phyloP scores from a whole-genome alignment of 2,113 vertebrate species.

The Polypterus bichir region DNA sequence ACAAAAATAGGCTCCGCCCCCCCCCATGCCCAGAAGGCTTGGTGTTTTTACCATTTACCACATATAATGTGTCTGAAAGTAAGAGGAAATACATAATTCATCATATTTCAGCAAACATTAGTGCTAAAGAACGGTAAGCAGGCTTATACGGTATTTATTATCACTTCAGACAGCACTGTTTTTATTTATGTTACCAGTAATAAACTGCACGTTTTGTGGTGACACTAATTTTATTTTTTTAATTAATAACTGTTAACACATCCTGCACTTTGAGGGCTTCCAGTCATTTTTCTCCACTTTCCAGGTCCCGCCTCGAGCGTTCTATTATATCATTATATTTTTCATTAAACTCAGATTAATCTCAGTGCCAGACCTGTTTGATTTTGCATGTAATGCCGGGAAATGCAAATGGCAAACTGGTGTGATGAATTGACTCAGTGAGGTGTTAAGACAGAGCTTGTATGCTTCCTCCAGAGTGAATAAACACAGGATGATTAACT shows the following conservation, averaged over 20 bases:
- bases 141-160: too few relatives aligned
- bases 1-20: too few relatives aligned
- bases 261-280: background rate
- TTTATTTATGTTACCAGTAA: too few relatives aligned
- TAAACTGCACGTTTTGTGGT: too few relatives aligned
- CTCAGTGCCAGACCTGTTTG: slow-evolving; percentile 7
- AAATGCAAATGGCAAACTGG: slow-evolving; percentile 6
- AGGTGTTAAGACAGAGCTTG: slow-evolving; percentile 14
- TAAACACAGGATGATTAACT: slow-evolving; percentile 17
- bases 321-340: slow-evolving; percentile 7
- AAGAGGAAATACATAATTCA: too few relatives aligned
- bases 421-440: slow-evolving; percentile 14
- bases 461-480: slow-evolving; percentile 5
- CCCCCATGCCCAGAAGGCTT: too few relatives aligned
- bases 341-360: slow-evolving; percentile 10
- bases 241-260: background rate
- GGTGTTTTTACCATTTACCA: too few relatives aligned
- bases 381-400: slow-evolving; percentile 6
- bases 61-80: too few relatives aligned
- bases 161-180: too few relatives aligned
- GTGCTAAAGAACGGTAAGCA: too few relatives aligned
- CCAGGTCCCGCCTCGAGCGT: background rate
- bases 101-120: too few relatives aligned
- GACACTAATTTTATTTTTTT: background rate
- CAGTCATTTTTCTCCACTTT: background rate